Base-by-base conservation (phyloP, 2,113 vertebrate species). In the Eclectus roratus region DNA sequence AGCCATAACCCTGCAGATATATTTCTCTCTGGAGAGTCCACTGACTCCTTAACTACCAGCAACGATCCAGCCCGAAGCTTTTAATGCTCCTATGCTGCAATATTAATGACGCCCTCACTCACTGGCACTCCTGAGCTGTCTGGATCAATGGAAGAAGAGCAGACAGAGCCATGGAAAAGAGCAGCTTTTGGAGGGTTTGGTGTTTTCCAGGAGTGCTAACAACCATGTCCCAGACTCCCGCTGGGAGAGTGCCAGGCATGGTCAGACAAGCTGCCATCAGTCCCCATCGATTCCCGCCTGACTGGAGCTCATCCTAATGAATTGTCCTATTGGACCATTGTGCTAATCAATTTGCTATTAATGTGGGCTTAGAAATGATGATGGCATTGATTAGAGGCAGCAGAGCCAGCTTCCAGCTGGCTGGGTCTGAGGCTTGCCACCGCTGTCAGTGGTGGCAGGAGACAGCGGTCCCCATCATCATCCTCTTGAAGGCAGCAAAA, bases 251-350 rank as follows among this genome's bases (percentile, higher is more conserved):
- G n/a, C 92, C 85, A 91, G 70, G 16, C 47, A 70, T 85, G 71
- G 72, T 64, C 69, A 76, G 86, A 84, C 33, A 85, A 72, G 15
- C 47, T 21, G 94, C 74, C 73, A 69, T 65, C 71, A 64, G 33
- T 25, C 14, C 65, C 88, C 83, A 93, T 77, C 3, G 65, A 97
- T 92, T 85, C 56, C 39, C 80, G 85, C 70, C 73, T 71, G 80
- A 41, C 83, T 93, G 94, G 85, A 84, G 53, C 58, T 91, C 61
- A 79, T 74, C 85, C 80, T 95, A 96, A 97, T 95, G 44, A 96
- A 96, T 79, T 87, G 71, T 60, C 90, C 77, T 8, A 47, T 63
- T 82, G 29, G 46, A 65, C 28, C 49, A 55, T 69, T 13, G 17
- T 76, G 88, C 53, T 93, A 92, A 95, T 96, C 71, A 95, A 89